A percentile compares a stretch with the other conserved stretches of the same genome.
These are phyloP conservation scores for Oncorhynchus gorbuscha DNA, from an alignment of 2,113 vertebrate species.

Conservation along the genomic window DNA sequence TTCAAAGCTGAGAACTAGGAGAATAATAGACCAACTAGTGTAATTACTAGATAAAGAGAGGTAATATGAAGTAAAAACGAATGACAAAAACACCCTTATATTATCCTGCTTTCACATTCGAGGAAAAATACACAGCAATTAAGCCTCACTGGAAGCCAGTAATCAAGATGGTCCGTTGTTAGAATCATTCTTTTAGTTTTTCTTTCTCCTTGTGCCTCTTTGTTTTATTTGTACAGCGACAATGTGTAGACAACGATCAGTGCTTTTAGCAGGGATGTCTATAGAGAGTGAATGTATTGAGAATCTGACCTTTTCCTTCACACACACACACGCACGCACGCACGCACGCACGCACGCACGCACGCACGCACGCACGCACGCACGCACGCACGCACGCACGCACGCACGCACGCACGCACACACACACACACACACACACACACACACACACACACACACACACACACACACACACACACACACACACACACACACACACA, in stretches of 20 bases:
- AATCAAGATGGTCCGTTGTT: slow-evolving; percentile 31
- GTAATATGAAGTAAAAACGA: slow-evolving; percentile 17
- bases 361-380: neutral
- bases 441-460: neutral
- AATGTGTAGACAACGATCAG: neutral
- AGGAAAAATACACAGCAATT: slow-evolving; percentile 34
- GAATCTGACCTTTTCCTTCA: slow-evolving; percentile 15
- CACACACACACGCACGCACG: neutral
- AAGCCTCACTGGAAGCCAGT: slow-evolving; percentile 28
- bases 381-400: slow-evolving; percentile 11
- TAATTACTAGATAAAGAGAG: slow-evolving; percentile 18
- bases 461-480: neutral
- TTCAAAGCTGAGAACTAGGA: neutral
- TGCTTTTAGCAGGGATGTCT: slow-evolving; percentile 24
- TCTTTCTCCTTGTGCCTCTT: neutral
- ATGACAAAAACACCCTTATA: slow-evolving; percentile 24
- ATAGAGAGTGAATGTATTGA: slow-evolving; percentile 16
- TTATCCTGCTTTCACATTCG: slow-evolving; percentile 20
- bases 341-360: neutral
- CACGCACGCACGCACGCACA: neutral
- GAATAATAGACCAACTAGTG: neutral
- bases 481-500: neutral
- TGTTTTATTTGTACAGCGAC: slow-evolving; percentile 16
- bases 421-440: neutral
- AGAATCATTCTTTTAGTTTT: slow-evolving; percentile 22